Base-by-base conservation (phyloP, 1,140 invertebrate genomes). In the Belonocnema kinseyi region DNA sequence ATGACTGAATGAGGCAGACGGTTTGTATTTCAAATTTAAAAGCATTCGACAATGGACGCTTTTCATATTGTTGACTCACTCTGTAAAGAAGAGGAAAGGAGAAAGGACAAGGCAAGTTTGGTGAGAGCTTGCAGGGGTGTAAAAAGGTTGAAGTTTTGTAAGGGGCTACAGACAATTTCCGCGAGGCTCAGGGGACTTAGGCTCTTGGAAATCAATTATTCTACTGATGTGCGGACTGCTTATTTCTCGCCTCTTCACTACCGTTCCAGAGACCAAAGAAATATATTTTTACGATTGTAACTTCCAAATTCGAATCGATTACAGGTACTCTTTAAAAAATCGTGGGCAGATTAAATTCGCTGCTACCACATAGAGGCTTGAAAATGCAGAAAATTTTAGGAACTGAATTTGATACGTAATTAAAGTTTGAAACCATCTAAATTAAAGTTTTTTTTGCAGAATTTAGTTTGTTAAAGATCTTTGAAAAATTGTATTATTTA, bases 1-100 rank as follows among this genome's bases (percentile, higher is more conserved):
- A 21, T 40, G 13, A 13, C 10, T 53, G 82, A 70, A 83, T 77
- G 85, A 86, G 83, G 85, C 81, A 88, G 88, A 90, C 84, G 85
- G 86, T 90, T 90, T 91, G 87, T 90, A 88, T 91, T 90, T 89
- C 85, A 89, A 90, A 91, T 90, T 91, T 90, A 90, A 90, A 91
- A 91, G 89, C 90, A 90, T 90, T 90, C 85, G 87, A 89, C 90
- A 91, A 91, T 90, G 84, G 86, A 83, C 81, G 85, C 84, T 89
- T 87, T 85, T 85, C 75, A 82, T 88, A 90, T 89, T 90, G 88
- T 90, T 88, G 88, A 88, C 86, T 90, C 83, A 78, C 79, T 87
- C 72, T 80, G 73, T 77, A 70, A 83, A 78, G 73, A 73, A 80
- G 73, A 58, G 75, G 46, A 26, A 76, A 74, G 76, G 75, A 82